Evolutionary conservation across 2,888 invertebrate genomes (phyloP).

Genomic region (Galerucella pusilla): DNA sequence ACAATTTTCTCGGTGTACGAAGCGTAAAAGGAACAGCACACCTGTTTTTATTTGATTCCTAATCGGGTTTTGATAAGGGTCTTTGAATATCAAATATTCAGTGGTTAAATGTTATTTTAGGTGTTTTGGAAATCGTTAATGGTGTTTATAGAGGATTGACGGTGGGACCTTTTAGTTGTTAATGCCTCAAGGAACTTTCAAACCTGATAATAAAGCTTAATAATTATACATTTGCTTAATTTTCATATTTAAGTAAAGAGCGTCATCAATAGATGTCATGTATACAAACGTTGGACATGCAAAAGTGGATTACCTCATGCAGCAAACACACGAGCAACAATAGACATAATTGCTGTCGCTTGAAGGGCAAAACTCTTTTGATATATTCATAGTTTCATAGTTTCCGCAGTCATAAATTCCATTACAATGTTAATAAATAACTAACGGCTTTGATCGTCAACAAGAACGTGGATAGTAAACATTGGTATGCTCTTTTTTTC

Average conservation of each 20-base stretch:
- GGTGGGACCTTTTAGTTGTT: neutral
- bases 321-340: neutral
- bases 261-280: too few relatives aligned
- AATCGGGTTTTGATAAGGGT: constrained; percentile 25
- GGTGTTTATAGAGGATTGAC: constrained; percentile 31
- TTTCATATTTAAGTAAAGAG: too few relatives aligned
- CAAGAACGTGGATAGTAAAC: neutral
- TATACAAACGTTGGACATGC: too few relatives aligned
- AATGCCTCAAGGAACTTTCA: neutral
- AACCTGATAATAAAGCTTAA: neutral
- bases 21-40: neutral
- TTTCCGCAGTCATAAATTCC: neutral
- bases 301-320: too few relatives aligned
- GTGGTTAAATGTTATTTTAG: constrained; percentile 25
- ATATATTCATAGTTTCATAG: neutral
- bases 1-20: neutral
- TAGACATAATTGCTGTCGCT: neutral
- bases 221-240: too few relatives aligned
- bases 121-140: constrained; percentile 34
- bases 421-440: constrained; percentile 4
- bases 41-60: constrained; percentile 25
- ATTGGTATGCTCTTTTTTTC: neutral
- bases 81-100: constrained; percentile 24
- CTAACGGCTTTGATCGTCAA: neutral
- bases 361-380: neutral